Evolutionary conservation across 2,888 invertebrate species (phyloP), one percentile per base, ranked within the genome.

Genomic region (Entomobrya multifasciata): DNA sequence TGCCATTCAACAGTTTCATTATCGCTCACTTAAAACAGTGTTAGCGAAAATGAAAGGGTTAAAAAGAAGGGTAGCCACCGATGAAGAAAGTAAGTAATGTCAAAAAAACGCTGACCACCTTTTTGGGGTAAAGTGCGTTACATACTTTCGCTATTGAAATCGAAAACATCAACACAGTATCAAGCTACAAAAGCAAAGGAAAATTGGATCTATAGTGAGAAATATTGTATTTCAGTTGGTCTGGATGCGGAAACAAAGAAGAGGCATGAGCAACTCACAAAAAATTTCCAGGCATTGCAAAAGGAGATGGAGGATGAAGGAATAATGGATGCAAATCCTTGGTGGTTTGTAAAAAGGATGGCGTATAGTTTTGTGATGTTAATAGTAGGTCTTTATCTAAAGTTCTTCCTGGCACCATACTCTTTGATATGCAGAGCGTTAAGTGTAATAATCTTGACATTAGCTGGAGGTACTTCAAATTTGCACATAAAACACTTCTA

Each of bases 251-350:
- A 88, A 65, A 88, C 88, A 27, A 49, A 85, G 49, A 27, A 49
- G 22, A 70, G 90, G 55, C 90, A 90, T 62, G 83, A 88, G 30
- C 83, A 86, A 6, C 85, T 90, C 15, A 90, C 90, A 11, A 84
- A 82, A 36, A 89, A 89, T 55, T 90, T 90, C 62, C 79, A 83
- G 6, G 79, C 87, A 47, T 77, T 90, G 60, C 79, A 80, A 55
- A 67, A 86, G 47, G 88, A 90, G 52, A 13, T 90, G 44, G 86
- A 89, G 36, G 65, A 74, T 44, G 90, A 90, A 72, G 90, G 90
- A 70, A 83, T 86, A 22, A 89, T 90, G 76, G 87, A 89, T 27
- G 89, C 90, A 10, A 87, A 88, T 57, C 88, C 88, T 30, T n/a
- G n/a, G 27, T 87, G 89, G 55, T 84, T 89, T 60, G 67, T 79